Conservation (phyloP, 2,797 vertebrate species). For the Pseudomugil tenellus region DNA sequence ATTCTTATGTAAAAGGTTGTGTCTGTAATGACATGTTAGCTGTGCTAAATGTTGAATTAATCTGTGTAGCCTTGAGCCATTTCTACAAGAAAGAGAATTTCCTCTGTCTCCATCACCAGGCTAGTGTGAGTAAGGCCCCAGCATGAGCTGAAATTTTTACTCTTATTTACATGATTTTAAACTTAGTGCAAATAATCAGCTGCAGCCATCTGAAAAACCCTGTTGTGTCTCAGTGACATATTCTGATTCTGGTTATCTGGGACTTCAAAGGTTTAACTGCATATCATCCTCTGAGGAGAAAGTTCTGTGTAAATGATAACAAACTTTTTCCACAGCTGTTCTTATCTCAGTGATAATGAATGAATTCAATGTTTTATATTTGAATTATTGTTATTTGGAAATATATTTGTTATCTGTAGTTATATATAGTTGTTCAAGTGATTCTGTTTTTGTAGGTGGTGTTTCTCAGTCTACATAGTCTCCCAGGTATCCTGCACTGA, state of each 20-base stretch:
- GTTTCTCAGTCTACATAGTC: neutral
- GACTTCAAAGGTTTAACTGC: neutral
- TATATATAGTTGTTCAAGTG: neutral
- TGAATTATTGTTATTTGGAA: neutral
- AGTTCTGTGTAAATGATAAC: neutral
- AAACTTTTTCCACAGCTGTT: slow-evolving; percentile 4
- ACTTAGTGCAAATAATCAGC: neutral
- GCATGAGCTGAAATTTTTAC: neutral
- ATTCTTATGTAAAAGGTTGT: neutral
- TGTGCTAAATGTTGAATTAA: slow-evolving; percentile 1
- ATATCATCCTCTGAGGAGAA: neutral
- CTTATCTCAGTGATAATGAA: neutral
- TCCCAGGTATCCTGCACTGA: no score
- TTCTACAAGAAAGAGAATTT: neutral
- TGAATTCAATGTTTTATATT: neutral
- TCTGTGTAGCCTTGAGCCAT: neutral
- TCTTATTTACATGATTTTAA: neutral
- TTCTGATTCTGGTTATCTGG: neutral
- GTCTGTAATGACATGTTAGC: slow-evolving; percentile 2
- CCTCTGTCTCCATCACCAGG: neutral
- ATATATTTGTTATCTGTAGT: no score
- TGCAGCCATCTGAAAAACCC: no score
- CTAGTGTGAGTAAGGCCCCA: neutral
- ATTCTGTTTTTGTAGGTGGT: neutral
- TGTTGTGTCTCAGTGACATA: neutral